Conservation (phyloP, 2,888 invertebrate genomes). For the Gibbula magus region DNA sequence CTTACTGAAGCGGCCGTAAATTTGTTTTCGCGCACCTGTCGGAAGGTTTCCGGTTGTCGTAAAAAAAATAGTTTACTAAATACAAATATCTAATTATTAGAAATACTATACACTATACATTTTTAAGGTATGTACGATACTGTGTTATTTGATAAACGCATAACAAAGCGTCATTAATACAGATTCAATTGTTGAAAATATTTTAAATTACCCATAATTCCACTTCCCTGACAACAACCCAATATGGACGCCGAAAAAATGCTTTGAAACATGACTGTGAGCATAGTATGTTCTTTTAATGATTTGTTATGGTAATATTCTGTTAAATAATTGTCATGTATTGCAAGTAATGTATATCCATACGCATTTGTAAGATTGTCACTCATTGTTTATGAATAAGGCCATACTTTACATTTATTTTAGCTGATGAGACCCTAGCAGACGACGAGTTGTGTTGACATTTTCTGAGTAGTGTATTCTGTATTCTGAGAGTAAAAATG, state of each 20-base stretch:
- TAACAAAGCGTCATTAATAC: background rate
- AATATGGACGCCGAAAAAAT: constrained; percentile 8
- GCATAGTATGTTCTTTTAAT: too few species aligned
- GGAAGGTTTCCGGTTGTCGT: constrained; percentile 19
- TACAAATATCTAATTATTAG: background rate
- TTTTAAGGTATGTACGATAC: background rate
- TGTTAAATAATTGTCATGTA: too few species aligned
- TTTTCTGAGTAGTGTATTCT: background rate
- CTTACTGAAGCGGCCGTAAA: background rate
- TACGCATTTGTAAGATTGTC: too few species aligned
- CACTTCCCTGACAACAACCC: constrained; percentile 32
- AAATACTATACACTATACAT: background rate
- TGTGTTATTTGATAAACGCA: background rate
- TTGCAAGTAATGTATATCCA: too few species aligned
- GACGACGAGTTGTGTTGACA: constrained; percentile 29
- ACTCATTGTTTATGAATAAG: too few species aligned
- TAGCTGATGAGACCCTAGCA: background rate
- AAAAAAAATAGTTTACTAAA: background rate
- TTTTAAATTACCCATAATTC: constrained; percentile 26
- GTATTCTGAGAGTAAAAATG: constrained; percentile 7
- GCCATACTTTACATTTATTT: too few species aligned
- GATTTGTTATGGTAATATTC: too few species aligned
- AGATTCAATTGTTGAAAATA: background rate
- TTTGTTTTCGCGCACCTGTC: constrained; percentile 24
- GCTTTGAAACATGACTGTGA: too few species aligned